Conservation (phyloP, 2,797 vertebrate species). For the Avahi laniger region DNA sequence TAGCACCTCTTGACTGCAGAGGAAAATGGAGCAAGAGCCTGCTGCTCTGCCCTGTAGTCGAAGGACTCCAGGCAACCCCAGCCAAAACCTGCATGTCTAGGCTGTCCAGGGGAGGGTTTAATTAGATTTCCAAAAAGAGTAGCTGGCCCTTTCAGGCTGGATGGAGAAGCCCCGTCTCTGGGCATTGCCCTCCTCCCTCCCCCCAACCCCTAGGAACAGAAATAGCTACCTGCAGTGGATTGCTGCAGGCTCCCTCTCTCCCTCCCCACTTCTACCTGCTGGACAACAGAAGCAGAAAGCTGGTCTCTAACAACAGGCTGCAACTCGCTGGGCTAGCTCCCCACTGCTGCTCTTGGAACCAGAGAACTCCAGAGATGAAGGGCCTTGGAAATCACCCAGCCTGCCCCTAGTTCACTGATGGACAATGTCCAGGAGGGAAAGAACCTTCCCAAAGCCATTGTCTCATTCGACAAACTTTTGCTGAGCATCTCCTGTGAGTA, state of each 20-base stretch:
- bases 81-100: not conserved
- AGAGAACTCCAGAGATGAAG: not conserved
- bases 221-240: slow-evolving; percentile 12
- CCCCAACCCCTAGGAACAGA: not conserved
- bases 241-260: not conserved
- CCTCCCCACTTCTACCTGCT: not conserved
- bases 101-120: not conserved
- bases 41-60: not conserved
- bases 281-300: not conserved
- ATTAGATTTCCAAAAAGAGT: not conserved
- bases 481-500: not conserved
- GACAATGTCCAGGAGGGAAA: not conserved
- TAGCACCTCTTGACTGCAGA: slow-evolving; percentile 60
- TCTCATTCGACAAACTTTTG: not conserved
- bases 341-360: not conserved
- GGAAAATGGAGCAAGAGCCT: slow-evolving; percentile 45
- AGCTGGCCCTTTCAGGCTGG: not conserved
- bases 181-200: not conserved
- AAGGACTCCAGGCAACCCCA: not conserved
- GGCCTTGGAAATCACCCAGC: not conserved
- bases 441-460: not conserved
- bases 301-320: not conserved
- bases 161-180: not conserved
- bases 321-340: not conserved
- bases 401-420: not conserved